phyloP scores from a whole-genome alignment of 2,113 vertebrate species.

The Oplegnathus fasciatus region DNA sequence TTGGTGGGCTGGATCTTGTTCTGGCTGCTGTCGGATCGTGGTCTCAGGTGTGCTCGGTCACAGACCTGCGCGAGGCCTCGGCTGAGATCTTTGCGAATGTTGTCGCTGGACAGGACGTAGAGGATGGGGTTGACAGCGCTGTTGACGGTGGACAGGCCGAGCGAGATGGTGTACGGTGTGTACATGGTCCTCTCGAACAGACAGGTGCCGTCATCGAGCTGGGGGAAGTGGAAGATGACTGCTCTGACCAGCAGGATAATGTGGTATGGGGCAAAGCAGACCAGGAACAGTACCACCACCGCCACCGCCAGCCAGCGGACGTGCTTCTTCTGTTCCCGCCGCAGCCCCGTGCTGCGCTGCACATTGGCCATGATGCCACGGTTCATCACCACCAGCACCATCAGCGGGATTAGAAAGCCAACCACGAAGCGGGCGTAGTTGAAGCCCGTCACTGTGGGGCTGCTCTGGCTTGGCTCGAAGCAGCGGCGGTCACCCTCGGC shows the following conservation, averaged over 20 bases:
- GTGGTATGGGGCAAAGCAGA: slow-evolving; percentile 93
- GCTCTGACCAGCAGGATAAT: slow-evolving; percentile 85
- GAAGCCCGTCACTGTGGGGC: slow-evolving; percentile 60
- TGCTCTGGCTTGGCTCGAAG: slow-evolving; percentile 85
- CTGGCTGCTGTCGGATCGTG: slow-evolving; percentile 46
- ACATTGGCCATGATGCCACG: slow-evolving; percentile 79
- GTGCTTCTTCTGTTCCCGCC: slow-evolving; percentile 79
- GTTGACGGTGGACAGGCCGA: slow-evolving; percentile 89
- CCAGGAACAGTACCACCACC: slow-evolving; percentile 88
- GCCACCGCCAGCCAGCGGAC: slow-evolving; percentile 81
- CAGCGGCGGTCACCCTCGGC: slow-evolving; percentile 47
- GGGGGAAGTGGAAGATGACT: slow-evolving; percentile 69
- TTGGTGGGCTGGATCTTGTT: slow-evolving; percentile 50
- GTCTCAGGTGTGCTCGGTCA: slow-evolving; percentile 2
- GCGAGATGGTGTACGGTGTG: slow-evolving; percentile 81
- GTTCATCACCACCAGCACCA: slow-evolving; percentile 85
- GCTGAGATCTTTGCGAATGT: slow-evolving; percentile 82
- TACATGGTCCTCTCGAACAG: slow-evolving; percentile 81
- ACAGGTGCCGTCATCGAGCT: slow-evolving; percentile 22
- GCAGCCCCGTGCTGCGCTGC: slow-evolving; percentile 82
- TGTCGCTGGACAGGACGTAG: slow-evolving; percentile 88
- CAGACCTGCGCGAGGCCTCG: slow-evolving; percentile 63
- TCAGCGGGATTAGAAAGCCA: slow-evolving; percentile 87
- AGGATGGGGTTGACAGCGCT: slow-evolving; percentile 89
- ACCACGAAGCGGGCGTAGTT: slow-evolving; percentile 82